A percentile compares a stretch with the other conserved stretches of the same genome.
Conservation (phyloP, 64 coral and sea anemone genomes). For the Pachyseris speciosa region DNA sequence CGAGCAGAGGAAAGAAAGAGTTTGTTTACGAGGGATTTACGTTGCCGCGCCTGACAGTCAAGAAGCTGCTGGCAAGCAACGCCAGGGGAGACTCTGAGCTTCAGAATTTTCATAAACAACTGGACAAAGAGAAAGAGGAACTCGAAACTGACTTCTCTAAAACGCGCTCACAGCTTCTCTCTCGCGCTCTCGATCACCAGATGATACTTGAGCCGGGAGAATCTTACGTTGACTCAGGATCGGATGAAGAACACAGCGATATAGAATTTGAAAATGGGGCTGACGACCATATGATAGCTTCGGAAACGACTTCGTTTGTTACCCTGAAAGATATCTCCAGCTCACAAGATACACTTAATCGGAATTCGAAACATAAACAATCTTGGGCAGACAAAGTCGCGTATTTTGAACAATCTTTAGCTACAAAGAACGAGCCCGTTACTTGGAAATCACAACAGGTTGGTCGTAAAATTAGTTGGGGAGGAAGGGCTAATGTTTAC, state of each 20-base stretch:
- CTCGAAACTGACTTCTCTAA: conserved; percentile 33
- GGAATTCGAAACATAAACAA: background rate
- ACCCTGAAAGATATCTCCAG: background rate
- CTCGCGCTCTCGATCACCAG: background rate
- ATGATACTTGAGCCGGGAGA: background rate
- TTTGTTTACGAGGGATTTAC: conserved; percentile 11
- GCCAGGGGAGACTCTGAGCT: conserved; percentile 7
- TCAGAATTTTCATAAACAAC: conserved; percentile 7
- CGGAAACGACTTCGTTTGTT: conserved; percentile 6
- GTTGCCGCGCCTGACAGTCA: conserved; percentile 11
- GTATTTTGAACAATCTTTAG: background rate
- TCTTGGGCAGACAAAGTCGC: background rate
- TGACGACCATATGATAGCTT: background rate
- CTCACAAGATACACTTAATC: background rate
- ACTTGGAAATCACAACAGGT: background rate
- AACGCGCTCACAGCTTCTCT: conserved; percentile 9
- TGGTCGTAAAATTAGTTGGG: background rate
- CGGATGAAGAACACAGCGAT: background rate
- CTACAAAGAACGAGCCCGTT: background rate
- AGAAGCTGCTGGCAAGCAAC: conserved; percentile 1
- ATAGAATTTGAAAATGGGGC: background rate
- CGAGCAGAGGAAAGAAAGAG: background rate
- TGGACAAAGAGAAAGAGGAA: conserved; percentile 41
- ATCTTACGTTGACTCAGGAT: background rate
- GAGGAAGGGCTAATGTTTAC: background rate